Evolutionary conservation across 2,888 invertebrate species (phyloP).

Genomic region (Meloe dianella): DNA sequence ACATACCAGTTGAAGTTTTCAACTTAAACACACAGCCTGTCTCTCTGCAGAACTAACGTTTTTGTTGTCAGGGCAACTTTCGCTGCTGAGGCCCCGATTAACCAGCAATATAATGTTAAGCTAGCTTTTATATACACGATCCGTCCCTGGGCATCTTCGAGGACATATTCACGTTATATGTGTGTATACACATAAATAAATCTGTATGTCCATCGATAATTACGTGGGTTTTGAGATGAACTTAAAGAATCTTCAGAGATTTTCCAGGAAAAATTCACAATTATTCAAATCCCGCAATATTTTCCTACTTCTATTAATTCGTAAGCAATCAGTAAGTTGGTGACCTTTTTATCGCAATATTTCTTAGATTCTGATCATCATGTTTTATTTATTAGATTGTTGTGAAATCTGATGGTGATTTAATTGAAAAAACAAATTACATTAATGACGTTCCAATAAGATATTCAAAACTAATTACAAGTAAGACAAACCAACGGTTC

Average conservation of each 20-base stretch:
- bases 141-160: conserved; percentile 27
- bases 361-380: too few relatives aligned
- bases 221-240: neutral
- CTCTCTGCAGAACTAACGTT: conserved; percentile 16
- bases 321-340: neutral
- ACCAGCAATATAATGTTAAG: conserved; percentile 45
- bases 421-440: neutral
- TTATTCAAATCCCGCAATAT: too few relatives aligned
- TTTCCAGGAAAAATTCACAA: too few relatives aligned
- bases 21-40: conserved; percentile 26
- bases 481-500: neutral
- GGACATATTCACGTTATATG: neutral
- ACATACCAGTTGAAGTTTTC: conserved; percentile 24
- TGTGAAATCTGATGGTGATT: neutral
- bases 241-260: neutral
- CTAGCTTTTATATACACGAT: conserved; percentile 45
- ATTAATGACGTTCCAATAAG: too few relatives aligned
- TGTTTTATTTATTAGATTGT: neutral
- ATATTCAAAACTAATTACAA: too few relatives aligned
- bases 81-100: conserved; percentile 45
- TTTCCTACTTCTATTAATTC: neutral
- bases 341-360: neutral
- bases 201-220: neutral
- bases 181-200: neutral
- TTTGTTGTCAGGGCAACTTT: conserved; percentile 41